A percentile compares a stretch with the other conserved stretches of the same genome.
These are phyloP conservation scores for Cordylochernes scorpioides DNA, from an alignment of 2,888 invertebrate species.

Conservation along the genomic window DNA sequence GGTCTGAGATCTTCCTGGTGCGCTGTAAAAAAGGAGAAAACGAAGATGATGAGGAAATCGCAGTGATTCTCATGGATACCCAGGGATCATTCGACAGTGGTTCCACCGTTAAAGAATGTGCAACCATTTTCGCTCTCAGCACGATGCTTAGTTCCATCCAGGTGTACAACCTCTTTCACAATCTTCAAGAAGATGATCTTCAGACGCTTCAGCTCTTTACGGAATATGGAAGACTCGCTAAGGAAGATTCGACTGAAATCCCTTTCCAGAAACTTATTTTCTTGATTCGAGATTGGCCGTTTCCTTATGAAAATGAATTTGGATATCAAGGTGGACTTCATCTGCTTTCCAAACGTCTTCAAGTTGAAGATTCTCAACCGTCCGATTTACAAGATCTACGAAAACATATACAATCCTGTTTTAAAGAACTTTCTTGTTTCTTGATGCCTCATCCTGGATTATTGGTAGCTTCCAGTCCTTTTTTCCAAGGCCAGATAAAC, in stretches of 20 bases:
- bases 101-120: conserved; percentile 30
- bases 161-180: too few relatives aligned
- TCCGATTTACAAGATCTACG: conserved; percentile 73
- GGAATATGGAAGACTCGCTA: too few relatives aligned
- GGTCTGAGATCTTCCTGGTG: conserved; percentile 11
- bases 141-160: conserved; percentile 30
- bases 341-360: background rate
- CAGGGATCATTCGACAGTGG: conserved; percentile 30
- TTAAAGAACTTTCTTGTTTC: conserved; percentile 80
- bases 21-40: conserved; percentile 13
- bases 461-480: conserved; percentile 80
- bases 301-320: conserved; percentile 1
- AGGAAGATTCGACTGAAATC: too few relatives aligned
- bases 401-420: conserved; percentile 77
- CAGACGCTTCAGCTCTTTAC: too few relatives aligned
- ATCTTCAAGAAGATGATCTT: too few relatives aligned
- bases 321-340: conserved; percentile 1
- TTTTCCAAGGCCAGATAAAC: conserved; percentile 67
- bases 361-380: conserved; percentile 62
- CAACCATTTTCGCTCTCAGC: conserved; percentile 30
- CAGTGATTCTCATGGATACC: conserved; percentile 28
- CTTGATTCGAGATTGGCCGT: conserved; percentile 22
- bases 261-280: conserved; percentile 13
- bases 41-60: conserved; percentile 18
- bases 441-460: conserved; percentile 96